A percentile compares a stretch with the other conserved stretches of the same genome.
phyloP scores from a whole-genome alignment of 1,140 invertebrate genomes.

The Elysia chlorotica region DNA sequence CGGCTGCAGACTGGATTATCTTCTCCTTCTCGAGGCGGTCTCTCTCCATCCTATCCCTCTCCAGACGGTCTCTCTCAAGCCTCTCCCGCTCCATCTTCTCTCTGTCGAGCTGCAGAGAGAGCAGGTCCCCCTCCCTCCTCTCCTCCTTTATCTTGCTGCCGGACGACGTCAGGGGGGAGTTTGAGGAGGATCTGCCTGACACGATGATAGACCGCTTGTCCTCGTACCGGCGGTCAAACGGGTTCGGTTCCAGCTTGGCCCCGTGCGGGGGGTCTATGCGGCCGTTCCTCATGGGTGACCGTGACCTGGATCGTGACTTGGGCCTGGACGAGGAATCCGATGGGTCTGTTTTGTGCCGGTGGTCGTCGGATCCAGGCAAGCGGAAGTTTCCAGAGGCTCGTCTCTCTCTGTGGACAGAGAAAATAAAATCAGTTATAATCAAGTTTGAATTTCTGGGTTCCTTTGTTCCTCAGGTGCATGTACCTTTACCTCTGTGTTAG shows the following conservation, averaged over 20 bases:
- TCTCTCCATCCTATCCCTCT: constrained; percentile 15
- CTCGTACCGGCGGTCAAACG: constrained; percentile 36
- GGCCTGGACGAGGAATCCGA: background rate
- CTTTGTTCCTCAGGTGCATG: no score
- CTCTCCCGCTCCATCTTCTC: constrained; percentile 13
- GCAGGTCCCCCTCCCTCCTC: constrained; percentile 13
- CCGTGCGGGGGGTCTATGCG: constrained; percentile 36
- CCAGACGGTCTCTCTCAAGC: constrained; percentile 15
- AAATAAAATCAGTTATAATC: no score
- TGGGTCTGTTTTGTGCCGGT: background rate
- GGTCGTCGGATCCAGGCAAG: background rate
- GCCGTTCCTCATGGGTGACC: constrained; percentile 13
- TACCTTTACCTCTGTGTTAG: no score
- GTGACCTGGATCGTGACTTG: background rate
- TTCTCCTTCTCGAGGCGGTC: constrained; percentile 23
- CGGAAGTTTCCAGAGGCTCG: background rate
- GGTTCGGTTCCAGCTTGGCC: constrained; percentile 13
- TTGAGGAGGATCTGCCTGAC: no score
- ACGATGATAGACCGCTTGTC: no score
- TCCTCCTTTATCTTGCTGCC: constrained; percentile 47
- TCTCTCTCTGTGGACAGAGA: background rate
- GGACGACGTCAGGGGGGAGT: background rate
- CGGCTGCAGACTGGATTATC: constrained; percentile 10
- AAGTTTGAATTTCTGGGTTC: no score
- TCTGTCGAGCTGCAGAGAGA: constrained; percentile 1